Base-by-base conservation (phyloP, 2,113 vertebrate species). In the Gymnocephalus cernua region DNA sequence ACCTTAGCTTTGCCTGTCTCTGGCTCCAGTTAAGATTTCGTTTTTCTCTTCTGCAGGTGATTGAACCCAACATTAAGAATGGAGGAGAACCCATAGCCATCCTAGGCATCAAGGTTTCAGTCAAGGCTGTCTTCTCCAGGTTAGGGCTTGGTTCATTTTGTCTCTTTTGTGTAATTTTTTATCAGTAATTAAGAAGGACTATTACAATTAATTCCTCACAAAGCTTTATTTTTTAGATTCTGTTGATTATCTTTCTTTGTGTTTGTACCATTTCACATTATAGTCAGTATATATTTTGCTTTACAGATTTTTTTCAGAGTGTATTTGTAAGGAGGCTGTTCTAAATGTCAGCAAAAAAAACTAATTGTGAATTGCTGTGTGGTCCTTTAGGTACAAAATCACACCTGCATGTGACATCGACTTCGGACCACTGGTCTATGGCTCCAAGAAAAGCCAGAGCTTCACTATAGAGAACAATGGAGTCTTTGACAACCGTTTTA, bases 391-490 rank as follows among this genome's bases (percentile, higher is more conserved):
- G 44, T 99, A 96, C 88, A 94, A 8, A 44, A 95, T 99, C 86
- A 83, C 70, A 75, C 97, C 97, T 7, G 88, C 93, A 9, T 90
- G 88, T 0, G 32, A 94, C 79, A 89, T 97, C 77, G 91, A 92
- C 92, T 98, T 99, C 0, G 97, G 98, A 1, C 90, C 95, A 1
- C 41, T 99, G 82, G 58, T 94, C 14, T 94, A 70, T 0, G 95
- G 96, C 68, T 89, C 79, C 35, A 96, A 86, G 67, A 97, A 93
- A 85, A 95, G 50, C 23, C 85, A 84, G 57, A 91, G 21, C 23
- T 93, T 99, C 62, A 88, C 51, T 1, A 88, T 99, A 21, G 95
- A 98, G 93, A 99, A 99, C 91, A 94, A 27, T 41, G 96, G 97
- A 3, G 2, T 85, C 15, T 94, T 95, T 0, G 94, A 93, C 27